Base-by-base conservation (phyloP, 92 coral and sea anemone species). In the Micromussa lordhowensis region DNA sequence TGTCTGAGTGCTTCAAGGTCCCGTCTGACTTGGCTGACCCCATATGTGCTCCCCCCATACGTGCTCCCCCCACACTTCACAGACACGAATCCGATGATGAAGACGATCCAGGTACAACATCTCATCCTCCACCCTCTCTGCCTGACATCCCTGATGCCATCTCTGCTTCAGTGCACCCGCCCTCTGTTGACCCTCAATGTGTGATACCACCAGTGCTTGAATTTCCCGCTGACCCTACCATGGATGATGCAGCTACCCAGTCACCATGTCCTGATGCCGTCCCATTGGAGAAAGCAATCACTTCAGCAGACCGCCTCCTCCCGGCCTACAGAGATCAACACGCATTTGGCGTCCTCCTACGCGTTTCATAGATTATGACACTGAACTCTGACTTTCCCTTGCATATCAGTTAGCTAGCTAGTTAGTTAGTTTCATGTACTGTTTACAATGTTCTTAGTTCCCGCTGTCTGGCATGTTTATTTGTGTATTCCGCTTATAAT, bases 191-290 rank as follows among this genome's bases (percentile, higher is more conserved):
- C 53, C 51, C 68, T 58, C 83, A 19, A 18, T 79, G 83, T 32
- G 83, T 55, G 31, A 79, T 51, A 58, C 49, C 83, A 54, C 83
- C 71, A 15, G 54, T 51, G 1, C 8, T 1, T 64, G 83, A 1
- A 69, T 31, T 24, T 78, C 36, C 66, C 4, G 66, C 29, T 8
- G 69, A 78, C 70, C 49, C 0, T 32, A 26, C 28, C 70, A 16
- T 78, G 82, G 82, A 31, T 32, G 82, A 78, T 21, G 26, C 69
- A 78, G 82, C 82, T 78, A 30, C 82, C 69, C 82, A 53, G 69
- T 22, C 49, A 22, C 16, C 82, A 14, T 78, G 82, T 22, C 82
- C 44, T 57, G 68, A 78, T 13, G 35, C 3, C 61, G 19, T 5
- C 81, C 1, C 35, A 19, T 53, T 77, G 61, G 80, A 77, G 80